Evolutionary conservation across 2,797 vertebrate genomes (phyloP), one percentile per base, ranked within the genome.

Genomic region (Dipus sagitta): DNA sequence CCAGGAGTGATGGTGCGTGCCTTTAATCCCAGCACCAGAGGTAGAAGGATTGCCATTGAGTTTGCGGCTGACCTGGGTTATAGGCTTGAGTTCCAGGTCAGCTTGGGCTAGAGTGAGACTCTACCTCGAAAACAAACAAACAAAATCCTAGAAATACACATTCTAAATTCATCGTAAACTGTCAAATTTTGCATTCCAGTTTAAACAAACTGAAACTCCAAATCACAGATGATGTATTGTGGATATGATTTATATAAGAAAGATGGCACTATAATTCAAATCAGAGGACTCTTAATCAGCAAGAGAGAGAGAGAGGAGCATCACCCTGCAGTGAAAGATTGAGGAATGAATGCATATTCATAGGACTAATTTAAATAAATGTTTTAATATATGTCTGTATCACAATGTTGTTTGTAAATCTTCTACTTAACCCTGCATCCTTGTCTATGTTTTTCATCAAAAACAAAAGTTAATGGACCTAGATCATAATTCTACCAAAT

Each of bases 131-230:
- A 58, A 47, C 47, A 47, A 47, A 47, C 42, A 47, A 47, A 47
- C 11, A 58, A 58, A 58, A 58, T 58, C 54, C 54, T 58, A 14
- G 58, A 88, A 64, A 81, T 34, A n/a, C 0, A 65, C 28, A 64
- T 13, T 76, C 62, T 62, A 47, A 86, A 92, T 38, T 30, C 13
- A 77, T 64, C 71, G 67, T n/a, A 86, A 82, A 78, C 85, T 88
- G 64, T 88, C 34, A 71, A 82, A 93, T 83, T 68, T 75, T 17
- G 60, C 58, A 85, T 24, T 74, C 62, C 54, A 86, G 0, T 84
- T 94, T 94, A 92, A 83, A 76, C 64, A 86, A 92, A 74, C 65
- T 13, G 11, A 90, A 68, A 75, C 8, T 92, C 34, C 24, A 82
- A 89, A 65, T 88, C n/a, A 26, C 34, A 78, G 58, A 72, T 84